A percentile compares a stretch with the other conserved stretches of the same genome.
phyloP scores from a whole-genome alignment of 2,888 invertebrate species.

The Drosophila mettleri region DNA sequence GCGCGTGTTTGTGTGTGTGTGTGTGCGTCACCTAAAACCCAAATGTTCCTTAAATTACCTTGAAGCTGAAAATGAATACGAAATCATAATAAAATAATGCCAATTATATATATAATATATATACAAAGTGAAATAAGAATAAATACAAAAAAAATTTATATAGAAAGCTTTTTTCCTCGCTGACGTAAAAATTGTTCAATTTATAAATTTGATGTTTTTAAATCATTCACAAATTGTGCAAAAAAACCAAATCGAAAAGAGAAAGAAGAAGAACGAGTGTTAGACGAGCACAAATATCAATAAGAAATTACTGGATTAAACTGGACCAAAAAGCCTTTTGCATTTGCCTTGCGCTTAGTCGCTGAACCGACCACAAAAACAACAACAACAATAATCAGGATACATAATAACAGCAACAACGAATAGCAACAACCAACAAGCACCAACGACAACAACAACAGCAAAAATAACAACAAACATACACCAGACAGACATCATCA shows the following conservation, averaged over 20 bases:
- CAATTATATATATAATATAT: conserved; percentile 31
- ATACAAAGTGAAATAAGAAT: conserved; percentile 56
- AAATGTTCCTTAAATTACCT: conserved; percentile 79
- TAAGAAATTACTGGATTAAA: conserved; percentile 48
- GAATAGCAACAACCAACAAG: conserved; percentile 18
- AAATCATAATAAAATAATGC: conserved; percentile 31
- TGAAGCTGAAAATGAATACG: conserved; percentile 55
- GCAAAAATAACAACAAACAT: conserved; percentile 53
- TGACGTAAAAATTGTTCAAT: conserved; percentile 48
- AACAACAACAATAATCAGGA: conserved; percentile 11
- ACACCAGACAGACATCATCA: conserved; percentile 74
- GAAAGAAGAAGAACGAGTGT: conserved; percentile 27
- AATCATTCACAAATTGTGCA: conserved; percentile 53
- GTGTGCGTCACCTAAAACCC: conserved; percentile 62
- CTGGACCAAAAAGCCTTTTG: conserved; percentile 45
- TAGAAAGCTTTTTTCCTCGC: conserved; percentile 22
- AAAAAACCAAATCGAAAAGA: conserved; percentile 8
- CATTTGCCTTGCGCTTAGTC: conserved; percentile 29
- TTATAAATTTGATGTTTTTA: conserved; percentile 42
- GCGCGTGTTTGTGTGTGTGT: conserved; percentile 38
- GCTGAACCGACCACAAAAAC: conserved; percentile 14
- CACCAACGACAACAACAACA: conserved; percentile 18
- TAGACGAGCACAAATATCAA: conserved; percentile 9
- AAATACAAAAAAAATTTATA: conserved; percentile 22
- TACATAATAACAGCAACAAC: conserved; percentile 4